phyloP scores from a whole-genome alignment of 2,113 vertebrate genomes.

The Acrocephalus kingi region DNA sequence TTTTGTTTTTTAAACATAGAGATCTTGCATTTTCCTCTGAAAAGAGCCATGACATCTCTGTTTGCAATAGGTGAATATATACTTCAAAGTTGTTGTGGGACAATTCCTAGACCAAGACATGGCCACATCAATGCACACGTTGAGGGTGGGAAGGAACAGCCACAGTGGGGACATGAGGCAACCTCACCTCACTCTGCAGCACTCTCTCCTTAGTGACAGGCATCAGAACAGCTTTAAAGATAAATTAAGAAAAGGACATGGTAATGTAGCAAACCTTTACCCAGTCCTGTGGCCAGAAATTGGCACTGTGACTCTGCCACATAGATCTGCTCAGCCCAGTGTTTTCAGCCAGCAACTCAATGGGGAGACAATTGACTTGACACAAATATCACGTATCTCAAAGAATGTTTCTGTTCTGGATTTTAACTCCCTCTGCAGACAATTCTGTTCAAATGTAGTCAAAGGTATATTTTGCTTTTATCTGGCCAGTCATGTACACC shows the following conservation, averaged over 20 bases:
- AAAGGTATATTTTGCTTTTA: background rate
- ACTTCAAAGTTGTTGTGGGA: background rate
- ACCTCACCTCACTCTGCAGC: background rate
- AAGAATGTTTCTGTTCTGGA: background rate
- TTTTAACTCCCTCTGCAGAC: background rate
- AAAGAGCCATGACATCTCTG: background rate
- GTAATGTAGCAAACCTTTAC: background rate
- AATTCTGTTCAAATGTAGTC: background rate
- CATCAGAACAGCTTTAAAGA: background rate
- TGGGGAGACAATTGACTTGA: background rate
- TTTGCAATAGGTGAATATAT: background rate
- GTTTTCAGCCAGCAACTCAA: background rate
- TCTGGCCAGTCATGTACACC: background rate
- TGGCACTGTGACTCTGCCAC: background rate
- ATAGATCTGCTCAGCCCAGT: background rate
- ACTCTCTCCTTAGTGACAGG: background rate
- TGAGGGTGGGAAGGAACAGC: background rate
- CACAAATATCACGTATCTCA: background rate
- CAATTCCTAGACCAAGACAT: background rate
- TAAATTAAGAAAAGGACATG: background rate
- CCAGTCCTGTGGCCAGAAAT: background rate
- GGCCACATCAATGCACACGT: accelerated
- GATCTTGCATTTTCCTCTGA: background rate
- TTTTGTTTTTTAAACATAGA: background rate
- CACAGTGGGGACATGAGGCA: background rate